phyloP scores from a whole-genome alignment of 2,888 invertebrate genomes.

The Pollenia angustigena region DNA sequence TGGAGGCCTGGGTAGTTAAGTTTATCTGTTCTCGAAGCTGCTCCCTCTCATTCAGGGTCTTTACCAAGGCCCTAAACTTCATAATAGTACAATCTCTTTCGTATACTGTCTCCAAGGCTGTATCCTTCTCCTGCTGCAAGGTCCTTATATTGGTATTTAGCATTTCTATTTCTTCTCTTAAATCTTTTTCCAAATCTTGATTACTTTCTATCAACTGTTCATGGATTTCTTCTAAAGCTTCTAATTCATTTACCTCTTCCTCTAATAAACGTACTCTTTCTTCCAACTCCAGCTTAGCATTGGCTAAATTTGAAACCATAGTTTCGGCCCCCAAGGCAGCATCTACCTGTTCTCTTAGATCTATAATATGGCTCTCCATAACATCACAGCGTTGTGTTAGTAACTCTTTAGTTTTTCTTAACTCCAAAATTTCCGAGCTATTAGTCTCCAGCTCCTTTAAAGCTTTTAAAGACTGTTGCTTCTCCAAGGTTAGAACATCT shows the following conservation, averaged over 20 bases:
- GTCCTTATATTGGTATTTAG: slow-evolving; percentile 92
- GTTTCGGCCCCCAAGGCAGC: slow-evolving; percentile 99
- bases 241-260: slow-evolving; percentile 96
- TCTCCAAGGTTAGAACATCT: slow-evolving; percentile 96
- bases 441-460: slow-evolving; percentile 96
- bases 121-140: slow-evolving; percentile 92
- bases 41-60: slow-evolving; percentile 93
- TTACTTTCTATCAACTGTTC: slow-evolving; percentile 98
- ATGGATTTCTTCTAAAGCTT: slow-evolving; percentile 96
- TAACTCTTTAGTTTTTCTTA: slow-evolving; percentile 94
- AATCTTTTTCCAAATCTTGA: slow-evolving; percentile 95
- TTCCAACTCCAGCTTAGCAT: slow-evolving; percentile 96
- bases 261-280: slow-evolving; percentile 94
- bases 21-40: slow-evolving; percentile 85
- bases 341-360: slow-evolving; percentile 97
- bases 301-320: slow-evolving; percentile 98
- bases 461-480: slow-evolving; percentile 94
- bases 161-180: slow-evolving; percentile 97
- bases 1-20: slow-evolving; percentile 86
- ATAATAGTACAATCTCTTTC: slow-evolving; percentile 96
- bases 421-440: slow-evolving; percentile 92
- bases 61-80: slow-evolving; percentile 97
- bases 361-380: slow-evolving; percentile 94
- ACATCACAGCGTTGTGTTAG: slow-evolving; percentile 90
- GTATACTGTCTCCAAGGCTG: slow-evolving; percentile 94